Conservation (phyloP, 2,888 invertebrate genomes). For the Harpalus rufipes region DNA sequence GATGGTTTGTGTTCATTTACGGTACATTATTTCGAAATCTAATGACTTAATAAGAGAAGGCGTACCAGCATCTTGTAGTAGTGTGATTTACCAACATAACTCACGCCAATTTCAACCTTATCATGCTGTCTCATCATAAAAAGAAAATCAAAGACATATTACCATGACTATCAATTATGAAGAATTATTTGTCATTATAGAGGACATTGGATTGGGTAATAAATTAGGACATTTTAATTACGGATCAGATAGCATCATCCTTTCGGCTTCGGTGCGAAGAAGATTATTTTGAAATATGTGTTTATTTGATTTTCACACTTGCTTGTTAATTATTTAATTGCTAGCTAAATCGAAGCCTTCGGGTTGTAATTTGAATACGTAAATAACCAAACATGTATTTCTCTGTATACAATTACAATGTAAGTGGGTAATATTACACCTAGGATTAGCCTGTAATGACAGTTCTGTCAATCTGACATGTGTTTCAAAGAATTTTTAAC, state of each 20-base stretch:
- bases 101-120: background rate
- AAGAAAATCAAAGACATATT: background rate
- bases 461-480: slow-evolving; percentile 25
- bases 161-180: slow-evolving; percentile 16
- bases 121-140: slow-evolving; percentile 17
- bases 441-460: slow-evolving; percentile 25
- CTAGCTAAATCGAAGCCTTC: slow-evolving; percentile 20
- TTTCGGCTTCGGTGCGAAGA: slow-evolving; percentile 2
- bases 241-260: background rate
- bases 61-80: background rate
- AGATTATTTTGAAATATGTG: slow-evolving; percentile 26
- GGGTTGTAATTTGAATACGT: slow-evolving; percentile 43
- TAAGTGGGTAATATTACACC: slow-evolving; percentile 41
- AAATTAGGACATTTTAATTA: slow-evolving; percentile 23
- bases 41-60: background rate
- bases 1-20: background rate
- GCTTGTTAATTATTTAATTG: slow-evolving; percentile 31
- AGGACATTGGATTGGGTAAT: background rate
- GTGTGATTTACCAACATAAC: background rate
- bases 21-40: background rate
- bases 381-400: background rate
- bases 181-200: slow-evolving; percentile 22
- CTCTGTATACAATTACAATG: slow-evolving; percentile 31
- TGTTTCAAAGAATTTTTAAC: slow-evolving; percentile 15
- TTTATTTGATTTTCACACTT: slow-evolving; percentile 37